phyloP scores from a whole-genome alignment of 2,797 vertebrate species.

The Bradypodion ventrale region DNA sequence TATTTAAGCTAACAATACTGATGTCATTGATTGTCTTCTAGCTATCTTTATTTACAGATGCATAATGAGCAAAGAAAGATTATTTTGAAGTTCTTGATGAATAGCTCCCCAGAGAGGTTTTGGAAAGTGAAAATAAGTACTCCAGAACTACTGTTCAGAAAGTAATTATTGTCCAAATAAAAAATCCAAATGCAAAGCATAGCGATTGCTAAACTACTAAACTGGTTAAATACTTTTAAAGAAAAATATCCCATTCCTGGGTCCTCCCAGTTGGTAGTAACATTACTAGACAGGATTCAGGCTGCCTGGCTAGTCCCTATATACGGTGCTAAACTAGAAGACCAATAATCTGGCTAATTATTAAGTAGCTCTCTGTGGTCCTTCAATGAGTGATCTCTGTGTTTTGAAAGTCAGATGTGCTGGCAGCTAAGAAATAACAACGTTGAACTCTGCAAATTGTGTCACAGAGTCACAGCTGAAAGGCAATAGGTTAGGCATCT shows the following conservation, averaged over 20 bases:
- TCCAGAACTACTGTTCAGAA: background rate
- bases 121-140: background rate
- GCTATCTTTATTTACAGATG: background rate
- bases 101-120: background rate
- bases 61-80: background rate
- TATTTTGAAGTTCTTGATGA: background rate
- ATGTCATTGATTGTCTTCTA: background rate
- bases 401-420: background rate
- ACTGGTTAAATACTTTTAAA: too few species aligned
- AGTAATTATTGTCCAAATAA: background rate
- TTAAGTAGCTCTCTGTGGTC: background rate
- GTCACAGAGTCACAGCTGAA: background rate
- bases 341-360: background rate
- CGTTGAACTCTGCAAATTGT: background rate
- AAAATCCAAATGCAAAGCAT: too few species aligned
- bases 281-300: background rate
- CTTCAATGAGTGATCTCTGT: background rate
- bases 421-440: background rate
- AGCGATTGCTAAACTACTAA: too few species aligned
- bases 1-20: constrained; percentile 10
- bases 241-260: too few species aligned
- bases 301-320: background rate
- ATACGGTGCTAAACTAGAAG: background rate
- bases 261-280: background rate
- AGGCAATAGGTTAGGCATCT: background rate